Base-by-base conservation (phyloP, 1,140 invertebrate genomes). In the Eubasilissa regina region DNA sequence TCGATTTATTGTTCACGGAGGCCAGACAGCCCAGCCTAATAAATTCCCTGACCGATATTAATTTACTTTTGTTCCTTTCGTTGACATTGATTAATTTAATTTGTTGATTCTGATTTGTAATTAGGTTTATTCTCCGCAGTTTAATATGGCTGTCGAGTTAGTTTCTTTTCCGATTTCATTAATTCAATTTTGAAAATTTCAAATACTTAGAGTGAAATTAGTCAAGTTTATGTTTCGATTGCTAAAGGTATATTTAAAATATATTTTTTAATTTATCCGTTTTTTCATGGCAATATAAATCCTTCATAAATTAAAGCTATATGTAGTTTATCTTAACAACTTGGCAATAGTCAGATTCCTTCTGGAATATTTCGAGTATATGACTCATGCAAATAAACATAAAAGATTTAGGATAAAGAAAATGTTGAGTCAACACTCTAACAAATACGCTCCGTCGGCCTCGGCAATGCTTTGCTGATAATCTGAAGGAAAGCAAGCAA, bases 401-500 rank as follows among this genome's bases (percentile, higher is more conserved):
- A 56, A 77, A 70, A 56, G 60, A 60, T 73, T 64, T 43, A 43
- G 56, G 55, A 68, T 45, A 62, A 13, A 72, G 76, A 70, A 78
- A 81, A 35, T 55, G 58, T 43, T 25, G 60, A 78, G 76, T 77
- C 80, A 75, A 78, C 80, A 73, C 48, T 78, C 75, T 78, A 60
- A 72, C 55, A 62, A 72, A 78, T 77, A 48, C 47, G 55, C 70
- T 53, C 43, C 48, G 64, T 21, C 19, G 75, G 8, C 15, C 53
- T 19, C 62, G 25, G 35, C 25, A 17, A 13, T 45, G 35, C 43
- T 62, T 72, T 45, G 11, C 75, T 77, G 70, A 79, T 79, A 79
- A 75, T 80, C 75, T 79, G 68, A 56, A 70, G 80, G 77, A 79
- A 77, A 76, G 72, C 78, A 11, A 53, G 78, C 78, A 82, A 82